Evolutionary conservation across 2,113 vertebrate species (phyloP).

Genomic region (Oryzias woworae): DNA sequence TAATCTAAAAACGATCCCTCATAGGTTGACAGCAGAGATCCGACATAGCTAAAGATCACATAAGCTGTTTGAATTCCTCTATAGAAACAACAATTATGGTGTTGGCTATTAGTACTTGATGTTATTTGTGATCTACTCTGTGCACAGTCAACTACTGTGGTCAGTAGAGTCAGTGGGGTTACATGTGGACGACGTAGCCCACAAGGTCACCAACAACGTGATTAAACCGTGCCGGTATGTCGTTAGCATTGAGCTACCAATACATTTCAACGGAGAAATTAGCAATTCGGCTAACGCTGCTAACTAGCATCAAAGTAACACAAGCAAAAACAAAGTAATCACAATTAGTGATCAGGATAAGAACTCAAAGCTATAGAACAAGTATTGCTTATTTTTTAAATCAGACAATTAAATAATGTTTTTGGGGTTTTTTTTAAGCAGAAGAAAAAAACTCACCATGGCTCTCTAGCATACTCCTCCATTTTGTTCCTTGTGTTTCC

Average conservation of each 20-base stretch:
- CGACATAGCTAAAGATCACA: too few species aligned
- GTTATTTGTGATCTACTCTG: rapidly evolving
- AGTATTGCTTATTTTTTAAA: too few species aligned
- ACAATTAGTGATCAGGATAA: too few species aligned
- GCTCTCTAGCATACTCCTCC: constrained; percentile 95
- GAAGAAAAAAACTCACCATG: constrained; percentile 80
- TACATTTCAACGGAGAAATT: constrained; percentile 9
- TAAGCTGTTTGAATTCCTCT: too few species aligned
- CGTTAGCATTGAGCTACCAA: constrained; percentile 9
- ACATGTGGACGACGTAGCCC: constrained; percentile 7
- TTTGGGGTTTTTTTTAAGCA: not conserved
- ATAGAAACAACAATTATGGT: too few species aligned
- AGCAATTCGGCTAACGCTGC: constrained; percentile 47
- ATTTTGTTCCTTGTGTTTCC: constrained; percentile 82
- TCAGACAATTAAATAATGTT: not conserved
- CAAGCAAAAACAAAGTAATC: too few species aligned
- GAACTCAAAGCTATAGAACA: too few species aligned
- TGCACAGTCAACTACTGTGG: not conserved
- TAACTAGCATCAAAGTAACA: too few species aligned
- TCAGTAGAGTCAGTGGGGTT: rapidly evolving
- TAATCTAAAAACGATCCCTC: too few species aligned
- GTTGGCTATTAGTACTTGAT: too few species aligned
- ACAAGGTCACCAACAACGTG: constrained; percentile 74
- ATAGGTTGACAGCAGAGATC: too few species aligned
- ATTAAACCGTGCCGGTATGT: constrained; percentile 14